Evolutionary conservation across 2,113 vertebrate species (phyloP).

Genomic region (Perca fluviatilis): DNA sequence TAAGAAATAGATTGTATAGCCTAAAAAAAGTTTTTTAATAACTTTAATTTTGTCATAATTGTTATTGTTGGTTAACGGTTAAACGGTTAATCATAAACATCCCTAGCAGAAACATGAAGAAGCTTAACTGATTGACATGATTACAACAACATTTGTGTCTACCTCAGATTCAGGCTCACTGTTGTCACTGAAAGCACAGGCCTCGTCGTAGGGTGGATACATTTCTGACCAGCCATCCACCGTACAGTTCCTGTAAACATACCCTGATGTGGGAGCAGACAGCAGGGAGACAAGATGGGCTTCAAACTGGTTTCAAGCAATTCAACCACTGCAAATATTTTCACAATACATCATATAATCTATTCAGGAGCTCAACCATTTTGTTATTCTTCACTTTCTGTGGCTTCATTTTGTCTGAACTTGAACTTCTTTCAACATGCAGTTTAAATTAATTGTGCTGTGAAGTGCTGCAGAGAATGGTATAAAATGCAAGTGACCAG

Average conservation of each 20-base stretch:
- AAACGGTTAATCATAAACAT: too few relatives aligned
- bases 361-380: not conserved
- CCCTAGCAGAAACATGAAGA: conserved; percentile 1
- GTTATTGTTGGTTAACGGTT: too few relatives aligned
- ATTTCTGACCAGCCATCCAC: conserved; percentile 81
- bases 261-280: conserved; percentile 65
- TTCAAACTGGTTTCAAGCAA: not conserved
- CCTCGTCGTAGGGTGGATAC: conserved; percentile 79
- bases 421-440: not conserved
- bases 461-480: conserved; percentile 2
- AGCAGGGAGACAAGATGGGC: not conserved
- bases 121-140: conserved; percentile 31
- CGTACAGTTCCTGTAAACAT: conserved; percentile 84
- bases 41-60: too few relatives aligned
- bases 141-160: conserved; percentile 13
- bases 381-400: not conserved
- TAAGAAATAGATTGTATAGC: too few relatives aligned
- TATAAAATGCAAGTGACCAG: not conserved
- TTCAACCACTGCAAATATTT: not conserved
- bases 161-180: conserved; percentile 80
- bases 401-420: conserved; percentile 1
- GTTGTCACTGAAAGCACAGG: conserved; percentile 79
- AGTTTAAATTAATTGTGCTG: not conserved
- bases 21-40: too few relatives aligned
- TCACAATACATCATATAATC: not conserved